Evolutionary conservation across 2,888 invertebrate genomes (phyloP).

Genomic region (Hesperia comma): DNA sequence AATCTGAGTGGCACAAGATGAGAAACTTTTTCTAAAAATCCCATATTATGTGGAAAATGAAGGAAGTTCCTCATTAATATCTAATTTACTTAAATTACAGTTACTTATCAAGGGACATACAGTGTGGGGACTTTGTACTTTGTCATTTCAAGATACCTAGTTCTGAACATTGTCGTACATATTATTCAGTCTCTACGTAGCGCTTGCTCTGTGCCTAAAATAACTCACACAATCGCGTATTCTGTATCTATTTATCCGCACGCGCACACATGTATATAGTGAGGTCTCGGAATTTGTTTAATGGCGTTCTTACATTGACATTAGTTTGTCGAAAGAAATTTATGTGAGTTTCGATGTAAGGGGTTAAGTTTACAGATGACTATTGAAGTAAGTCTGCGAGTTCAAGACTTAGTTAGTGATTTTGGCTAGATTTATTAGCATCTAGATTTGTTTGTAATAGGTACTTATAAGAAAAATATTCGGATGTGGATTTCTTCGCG

Average conservation of each 20-base stretch:
- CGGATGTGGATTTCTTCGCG: background rate
- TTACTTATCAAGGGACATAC: too few relatives aligned
- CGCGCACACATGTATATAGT: constrained; percentile 49
- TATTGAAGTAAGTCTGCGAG: constrained; percentile 43
- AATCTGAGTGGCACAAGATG: too few relatives aligned
- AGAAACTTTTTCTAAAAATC: too few relatives aligned
- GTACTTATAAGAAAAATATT: too few relatives aligned
- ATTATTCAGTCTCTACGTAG: constrained; percentile 24
- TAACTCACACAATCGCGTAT: constrained; percentile 51
- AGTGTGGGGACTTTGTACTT: too few relatives aligned
- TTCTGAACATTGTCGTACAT: too few relatives aligned
- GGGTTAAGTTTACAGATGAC: constrained; percentile 76
- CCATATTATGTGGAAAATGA: too few relatives aligned
- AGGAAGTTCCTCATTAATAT: too few relatives aligned
- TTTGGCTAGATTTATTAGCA: constrained; percentile 22
- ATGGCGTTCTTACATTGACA: constrained; percentile 83
- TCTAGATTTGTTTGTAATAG: constrained; percentile 3
- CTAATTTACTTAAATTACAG: too few relatives aligned
- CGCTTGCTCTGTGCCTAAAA: constrained; percentile 43
- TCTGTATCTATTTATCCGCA: constrained; percentile 48
- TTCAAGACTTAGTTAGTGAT: constrained; percentile 22
- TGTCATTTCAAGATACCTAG: too few relatives aligned
- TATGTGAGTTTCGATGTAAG: constrained; percentile 80
- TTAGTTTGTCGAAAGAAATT: constrained; percentile 83
- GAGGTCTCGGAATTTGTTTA: constrained; percentile 79